Base-by-base conservation (phyloP, 2,113 vertebrate species). In the Cebus imitator region DNA sequence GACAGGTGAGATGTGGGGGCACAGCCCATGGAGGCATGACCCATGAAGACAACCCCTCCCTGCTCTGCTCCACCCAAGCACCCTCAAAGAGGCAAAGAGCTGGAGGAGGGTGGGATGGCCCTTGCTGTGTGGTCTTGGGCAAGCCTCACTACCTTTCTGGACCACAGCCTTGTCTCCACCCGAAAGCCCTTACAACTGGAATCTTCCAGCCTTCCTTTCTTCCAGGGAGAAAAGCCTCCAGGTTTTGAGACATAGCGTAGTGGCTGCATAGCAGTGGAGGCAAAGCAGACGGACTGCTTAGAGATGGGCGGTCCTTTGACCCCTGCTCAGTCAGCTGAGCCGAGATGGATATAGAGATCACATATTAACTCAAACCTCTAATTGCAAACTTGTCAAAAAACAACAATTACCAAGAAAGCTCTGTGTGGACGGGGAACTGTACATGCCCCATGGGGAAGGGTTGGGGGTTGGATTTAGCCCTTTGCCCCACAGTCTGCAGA, bases 1-100 rank as follows among this genome's bases (percentile, higher is more conserved):
- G 98, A 98, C 98, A 98, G 98, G 98, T 98, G 90, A 98, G 96
- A 30, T 0, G 0, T 1, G 1, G 64, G n/a, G 55, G 11, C 37
- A n/a, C 23, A 73, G 6, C 8, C 76, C 40, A 10, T 5, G 10
- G 61, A 64, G 43, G 11, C 37, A 43, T 20, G 78, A 6, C 11
- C 70, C 40, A 13, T 3, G 10, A 14, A 8, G 55, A 72, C 25
- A 21, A 23, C 32, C 16, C 40, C 5, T 37, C 8, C 78, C 45
- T 16, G 3, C 43, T 37, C 70, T 48, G 70, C 8, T 45, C 48
- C 80, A 9, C 40, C 55, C 35, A 8, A 0, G 17, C 3, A 25
- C 23, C 12, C 50, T 35, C 58, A 11, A 52, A 66, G 35, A 85
- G 45, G 75, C 68, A 40, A 27, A 96, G 70, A 57, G 20, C 79